phyloP scores from a whole-genome alignment of 2,113 vertebrate species.

The Oncorhynchus kisutch region DNA sequence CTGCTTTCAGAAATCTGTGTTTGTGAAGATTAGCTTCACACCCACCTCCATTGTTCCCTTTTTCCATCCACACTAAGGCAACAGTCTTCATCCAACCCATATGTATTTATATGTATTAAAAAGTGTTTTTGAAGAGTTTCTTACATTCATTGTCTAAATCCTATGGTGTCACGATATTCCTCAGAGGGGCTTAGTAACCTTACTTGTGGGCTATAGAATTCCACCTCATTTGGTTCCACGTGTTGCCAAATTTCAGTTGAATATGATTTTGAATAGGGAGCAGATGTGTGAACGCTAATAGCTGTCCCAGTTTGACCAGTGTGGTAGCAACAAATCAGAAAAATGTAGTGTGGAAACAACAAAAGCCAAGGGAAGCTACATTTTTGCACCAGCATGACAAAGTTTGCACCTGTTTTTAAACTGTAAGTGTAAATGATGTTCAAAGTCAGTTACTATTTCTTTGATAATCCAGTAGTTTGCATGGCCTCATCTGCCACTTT shows the following conservation, averaged over 20 bases:
- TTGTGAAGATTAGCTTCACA: conserved; percentile 16
- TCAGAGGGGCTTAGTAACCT: not conserved
- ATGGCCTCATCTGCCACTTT: no score
- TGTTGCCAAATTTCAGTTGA: not conserved
- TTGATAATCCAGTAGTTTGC: no score
- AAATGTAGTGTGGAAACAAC: no score
- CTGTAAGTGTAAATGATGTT: not conserved
- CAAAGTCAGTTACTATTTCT: not conserved
- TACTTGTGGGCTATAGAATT: not conserved
- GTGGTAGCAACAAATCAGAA: not conserved
- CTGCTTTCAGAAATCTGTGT: conserved; percentile 7
- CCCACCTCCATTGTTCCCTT: conserved; percentile 21
- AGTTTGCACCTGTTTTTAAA: not conserved
- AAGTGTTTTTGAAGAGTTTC: conserved; percentile 27
- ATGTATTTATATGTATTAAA: conserved; percentile 28
- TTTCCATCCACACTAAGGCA: conserved; percentile 17
- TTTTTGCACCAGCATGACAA: no score
- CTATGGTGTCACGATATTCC: conserved; percentile 19
- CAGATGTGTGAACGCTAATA: not conserved
- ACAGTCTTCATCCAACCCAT: conserved; percentile 31
- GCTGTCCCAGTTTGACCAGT: not conserved
- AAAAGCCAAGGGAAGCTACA: not conserved
- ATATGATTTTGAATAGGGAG: not conserved
- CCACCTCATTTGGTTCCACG: not conserved
- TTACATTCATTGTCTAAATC: conserved; percentile 24